Base-by-base conservation (phyloP, 1,140 invertebrate species). In the Copidosoma floridanum region DNA sequence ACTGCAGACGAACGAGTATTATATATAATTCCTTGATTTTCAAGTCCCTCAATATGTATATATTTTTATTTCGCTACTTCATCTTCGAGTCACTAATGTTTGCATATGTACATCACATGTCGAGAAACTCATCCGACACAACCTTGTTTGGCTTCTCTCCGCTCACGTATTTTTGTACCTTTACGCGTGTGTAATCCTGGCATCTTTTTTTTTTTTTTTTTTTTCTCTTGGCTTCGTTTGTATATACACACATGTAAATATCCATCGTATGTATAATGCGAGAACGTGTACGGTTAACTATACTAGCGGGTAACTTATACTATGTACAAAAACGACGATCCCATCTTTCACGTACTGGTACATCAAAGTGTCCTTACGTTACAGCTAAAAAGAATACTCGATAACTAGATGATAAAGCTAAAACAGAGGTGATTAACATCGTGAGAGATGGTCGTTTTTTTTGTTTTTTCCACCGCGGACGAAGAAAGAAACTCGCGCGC, bases 71-170 rank as follows among this genome's bases (percentile, higher is more conserved):
- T n/a, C n/a, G n/a, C n/a, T n/a, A n/a, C n/a, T n/a, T 20, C 11
- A 20, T 56, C 11, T 57, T 62, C 47, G 57, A 11, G 46, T 21
- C 37, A 35, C 23, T 58, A 55, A 77, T 77, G 71, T 78, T 78
- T 78, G 74, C 77, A 79, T 79, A 79, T 79, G 73, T 77, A 79
- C 75, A 80, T 77, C 76, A 58, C 48, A 77, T 76, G 74, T 77
- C 61, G 61, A 62, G n/a, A n/a, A n/a, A n/a, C n/a, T n/a, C n/a
- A n/a, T n/a, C n/a, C n/a, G n/a, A n/a, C n/a, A n/a, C n/a, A n/a
- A n/a, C 37, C 18, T 56, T 68, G 61, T 66, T 62, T 64, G 56
- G 18, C 10, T 32, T 23, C 29, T 44, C 40, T 29, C 26, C n/a
- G 18, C 44, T 56, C 16, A 74, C 65, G 73, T 65, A 56, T 74